phyloP scores from a whole-genome alignment of 2,888 invertebrate species.

The Oconnorella tubifera region DNA sequence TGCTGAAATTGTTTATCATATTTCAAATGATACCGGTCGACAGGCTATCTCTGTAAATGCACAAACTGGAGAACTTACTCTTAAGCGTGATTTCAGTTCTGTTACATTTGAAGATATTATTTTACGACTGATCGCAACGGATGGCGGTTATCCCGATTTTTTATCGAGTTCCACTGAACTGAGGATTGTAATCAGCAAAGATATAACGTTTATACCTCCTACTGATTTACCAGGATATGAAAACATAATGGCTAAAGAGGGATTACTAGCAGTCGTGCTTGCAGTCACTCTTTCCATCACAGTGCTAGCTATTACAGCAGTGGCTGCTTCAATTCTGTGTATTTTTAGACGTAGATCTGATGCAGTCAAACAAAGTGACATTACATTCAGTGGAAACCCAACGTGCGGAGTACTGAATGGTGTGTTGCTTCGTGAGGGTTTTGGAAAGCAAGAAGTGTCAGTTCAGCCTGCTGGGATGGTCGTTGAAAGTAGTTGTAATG shows the following conservation, averaged over 20 bases:
- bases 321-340: conserved; percentile 20
- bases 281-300: conserved; percentile 23
- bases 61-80: not conserved
- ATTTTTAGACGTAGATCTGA: conserved; percentile 11
- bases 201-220: conserved; percentile 5
- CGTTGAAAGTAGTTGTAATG: too few relatives aligned
- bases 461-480: too few relatives aligned
- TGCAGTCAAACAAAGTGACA: too few relatives aligned
- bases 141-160: not conserved
- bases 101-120: conserved; percentile 11
- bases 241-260: conserved; percentile 16
- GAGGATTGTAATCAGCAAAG: conserved; percentile 24
- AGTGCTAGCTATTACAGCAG: conserved; percentile 20
- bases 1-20: conserved; percentile 80
- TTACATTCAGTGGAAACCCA: too few relatives aligned
- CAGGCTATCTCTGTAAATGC: conserved; percentile 14
- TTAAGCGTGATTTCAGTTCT: not conserved
- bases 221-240: conserved; percentile 6
- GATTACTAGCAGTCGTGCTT: conserved; percentile 20
- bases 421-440: too few relatives aligned
- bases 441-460: too few relatives aligned
- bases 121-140: not conserved
- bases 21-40: conserved; percentile 8
- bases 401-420: too few relatives aligned
- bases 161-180: conserved; percentile 6